Evolutionary conservation across 2,113 vertebrate genomes (phyloP).

Genomic region (Mastomys coucha): DNA sequence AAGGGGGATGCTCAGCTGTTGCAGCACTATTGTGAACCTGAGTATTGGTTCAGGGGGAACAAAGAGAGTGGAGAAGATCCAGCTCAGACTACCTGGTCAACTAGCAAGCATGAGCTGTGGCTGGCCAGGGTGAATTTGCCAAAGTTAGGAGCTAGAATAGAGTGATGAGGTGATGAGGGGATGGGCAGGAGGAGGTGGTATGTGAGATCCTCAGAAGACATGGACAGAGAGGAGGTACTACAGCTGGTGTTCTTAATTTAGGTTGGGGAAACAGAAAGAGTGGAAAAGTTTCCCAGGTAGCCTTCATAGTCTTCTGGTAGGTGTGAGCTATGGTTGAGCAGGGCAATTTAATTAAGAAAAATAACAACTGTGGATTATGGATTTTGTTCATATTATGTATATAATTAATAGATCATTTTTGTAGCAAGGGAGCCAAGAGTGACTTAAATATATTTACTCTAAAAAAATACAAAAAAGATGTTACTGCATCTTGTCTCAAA

Average conservation of each 20-base stretch:
- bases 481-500: not conserved
- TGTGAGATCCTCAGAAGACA: not conserved
- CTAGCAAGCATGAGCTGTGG: not conserved
- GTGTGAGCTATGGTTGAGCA: not conserved
- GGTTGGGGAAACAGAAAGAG: too few species aligned
- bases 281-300: too few species aligned
- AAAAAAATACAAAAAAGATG: too few species aligned
- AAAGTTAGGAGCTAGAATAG: too few species aligned
- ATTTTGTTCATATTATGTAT: not conserved
- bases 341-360: not conserved
- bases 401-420: not conserved
- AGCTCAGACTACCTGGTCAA: not conserved
- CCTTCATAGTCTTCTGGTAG: too few species aligned
- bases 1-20: not conserved
- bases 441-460: not conserved
- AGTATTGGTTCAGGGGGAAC: not conserved
- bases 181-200: not conserved
- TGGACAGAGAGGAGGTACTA: not conserved
- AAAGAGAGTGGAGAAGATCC: not conserved
- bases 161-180: not conserved
- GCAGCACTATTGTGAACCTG: too few species aligned
- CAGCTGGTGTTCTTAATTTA: too few species aligned
- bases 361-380: not conserved
- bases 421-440: not conserved
- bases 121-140: not conserved